Evolutionary conservation across 37 sponge, comb jelly and placozoan genomes (phyloP).

Genomic region (Spongia lamella): DNA sequence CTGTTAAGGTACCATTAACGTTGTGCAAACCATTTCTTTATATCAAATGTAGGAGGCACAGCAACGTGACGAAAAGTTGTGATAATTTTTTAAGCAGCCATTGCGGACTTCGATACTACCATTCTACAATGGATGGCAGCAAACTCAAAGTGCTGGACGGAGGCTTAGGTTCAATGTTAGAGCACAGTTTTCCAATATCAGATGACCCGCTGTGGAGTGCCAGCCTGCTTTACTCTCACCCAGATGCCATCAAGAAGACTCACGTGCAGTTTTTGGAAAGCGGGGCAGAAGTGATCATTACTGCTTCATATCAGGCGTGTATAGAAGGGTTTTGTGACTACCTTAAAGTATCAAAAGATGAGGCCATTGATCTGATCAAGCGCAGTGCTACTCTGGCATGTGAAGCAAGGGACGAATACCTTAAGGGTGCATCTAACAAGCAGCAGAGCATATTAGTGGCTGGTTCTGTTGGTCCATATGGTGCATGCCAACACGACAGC

Average conservation of each 20-base stretch:
- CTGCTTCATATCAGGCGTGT: conserved; percentile 84
- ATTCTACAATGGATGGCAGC: no score
- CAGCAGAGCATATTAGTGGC: conserved; percentile 59
- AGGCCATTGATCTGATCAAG: conserved; percentile 57
- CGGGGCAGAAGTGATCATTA: conserved; percentile 79
- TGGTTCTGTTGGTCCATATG: conserved; percentile 93
- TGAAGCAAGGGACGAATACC: conserved; percentile 45
- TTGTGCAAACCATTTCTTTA: no score
- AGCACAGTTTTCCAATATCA: neutral
- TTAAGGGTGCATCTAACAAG: neutral
- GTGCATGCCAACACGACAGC: conserved; percentile 76
- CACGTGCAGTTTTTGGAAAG: conserved; percentile 52
- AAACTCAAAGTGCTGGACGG: no score
- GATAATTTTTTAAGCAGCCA: no score
- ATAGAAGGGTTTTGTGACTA: conserved; percentile 57
- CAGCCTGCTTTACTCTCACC: conserved; percentile 53
- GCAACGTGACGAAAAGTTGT: no score
- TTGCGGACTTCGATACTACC: no score
- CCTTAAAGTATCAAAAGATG: conserved; percentile 8
- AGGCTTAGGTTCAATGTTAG: no score
- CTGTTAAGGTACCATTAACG: no score
- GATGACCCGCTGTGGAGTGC: conserved; percentile 88
- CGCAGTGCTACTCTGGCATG: conserved; percentile 68
- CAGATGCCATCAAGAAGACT: conserved; percentile 44
- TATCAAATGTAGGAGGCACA: no score